Conservation (phyloP, 2,888 invertebrate genomes). For the Arenicola marina region DNA sequence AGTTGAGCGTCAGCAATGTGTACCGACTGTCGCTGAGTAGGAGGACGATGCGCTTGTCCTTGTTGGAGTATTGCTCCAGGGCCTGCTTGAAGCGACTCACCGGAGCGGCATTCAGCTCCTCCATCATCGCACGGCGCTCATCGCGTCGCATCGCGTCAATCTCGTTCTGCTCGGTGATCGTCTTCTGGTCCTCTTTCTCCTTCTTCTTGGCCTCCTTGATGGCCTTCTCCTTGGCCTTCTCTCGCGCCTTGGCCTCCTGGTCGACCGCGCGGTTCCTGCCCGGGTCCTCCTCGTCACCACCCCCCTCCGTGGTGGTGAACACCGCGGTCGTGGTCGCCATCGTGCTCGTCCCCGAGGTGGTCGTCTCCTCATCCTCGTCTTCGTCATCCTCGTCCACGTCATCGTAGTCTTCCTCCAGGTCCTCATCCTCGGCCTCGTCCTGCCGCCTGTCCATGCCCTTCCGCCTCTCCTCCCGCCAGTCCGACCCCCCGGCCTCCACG, state of each 20-base stretch:
- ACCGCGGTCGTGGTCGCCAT: not conserved
- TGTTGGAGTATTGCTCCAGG: not conserved
- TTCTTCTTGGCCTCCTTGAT: not conserved
- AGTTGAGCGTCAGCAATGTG: not conserved
- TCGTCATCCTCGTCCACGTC: constrained; percentile 2
- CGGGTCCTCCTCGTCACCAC: too few species aligned
- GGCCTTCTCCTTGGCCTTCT: not conserved
- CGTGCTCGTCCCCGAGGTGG: not conserved
- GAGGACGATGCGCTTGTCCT: not conserved
- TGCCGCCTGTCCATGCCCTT: not conserved
- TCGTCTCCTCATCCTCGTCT: not conserved
- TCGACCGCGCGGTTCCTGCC: too few species aligned
- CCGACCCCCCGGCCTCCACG: too few species aligned
- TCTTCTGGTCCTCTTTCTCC: not conserved
- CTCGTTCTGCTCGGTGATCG: not conserved
- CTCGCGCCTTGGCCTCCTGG: too few species aligned
- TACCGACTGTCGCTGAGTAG: not conserved
- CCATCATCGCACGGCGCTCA: too few species aligned
- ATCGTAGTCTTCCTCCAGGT: not conserved
- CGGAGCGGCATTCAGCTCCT: not conserved
- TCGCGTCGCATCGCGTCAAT: not conserved
- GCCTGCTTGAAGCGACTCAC: not conserved
- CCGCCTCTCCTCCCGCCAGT: not conserved
- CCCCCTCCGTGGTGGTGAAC: too few species aligned
- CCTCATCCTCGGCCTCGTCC: not conserved